Evolutionary conservation across 1,140 invertebrate species (phyloP).

Genomic region (Cheumatopsyche charites): DNA sequence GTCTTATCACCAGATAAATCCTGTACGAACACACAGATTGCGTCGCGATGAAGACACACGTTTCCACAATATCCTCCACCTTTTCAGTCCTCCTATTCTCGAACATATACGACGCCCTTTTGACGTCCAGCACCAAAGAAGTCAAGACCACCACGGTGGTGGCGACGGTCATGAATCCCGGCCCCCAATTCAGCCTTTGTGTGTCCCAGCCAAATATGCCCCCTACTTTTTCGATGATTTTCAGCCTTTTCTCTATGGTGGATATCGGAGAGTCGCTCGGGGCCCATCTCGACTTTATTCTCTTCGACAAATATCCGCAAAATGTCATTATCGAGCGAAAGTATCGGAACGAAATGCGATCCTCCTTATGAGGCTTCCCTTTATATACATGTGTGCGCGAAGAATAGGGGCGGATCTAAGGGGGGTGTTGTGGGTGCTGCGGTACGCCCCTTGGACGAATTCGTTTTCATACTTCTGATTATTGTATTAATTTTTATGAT

Average conservation of each 20-base stretch:
- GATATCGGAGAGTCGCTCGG: conserved; percentile 36
- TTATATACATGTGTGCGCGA: too few species aligned
- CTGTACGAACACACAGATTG: conserved; percentile 35
- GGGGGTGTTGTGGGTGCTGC: too few species aligned
- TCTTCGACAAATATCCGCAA: not conserved
- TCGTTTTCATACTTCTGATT: too few species aligned
- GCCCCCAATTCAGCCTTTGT: conserved; percentile 25
- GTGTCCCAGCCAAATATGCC: conserved; percentile 41
- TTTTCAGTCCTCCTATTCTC: conserved; percentile 24
- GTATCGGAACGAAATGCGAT: too few species aligned
- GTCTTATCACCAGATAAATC: conserved; percentile 33
- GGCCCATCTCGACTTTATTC: conserved; percentile 17
- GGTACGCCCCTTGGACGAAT: too few species aligned
- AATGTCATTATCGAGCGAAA: too few species aligned
- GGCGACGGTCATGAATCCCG: not conserved
- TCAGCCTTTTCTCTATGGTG: conserved; percentile 37
- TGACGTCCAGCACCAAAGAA: conserved; percentile 30
- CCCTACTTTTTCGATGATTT: conserved; percentile 7
- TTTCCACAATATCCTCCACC: conserved; percentile 39
- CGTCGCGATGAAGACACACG: conserved; percentile 40
- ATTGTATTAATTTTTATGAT: too few species aligned
- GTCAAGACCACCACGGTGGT: conserved; percentile 20
- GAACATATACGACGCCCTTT: conserved; percentile 15
- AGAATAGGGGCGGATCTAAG: too few species aligned
- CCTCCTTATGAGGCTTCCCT: too few species aligned